phyloP scores from a whole-genome alignment of 2,113 vertebrate species.

The Ellobius talpinus region DNA sequence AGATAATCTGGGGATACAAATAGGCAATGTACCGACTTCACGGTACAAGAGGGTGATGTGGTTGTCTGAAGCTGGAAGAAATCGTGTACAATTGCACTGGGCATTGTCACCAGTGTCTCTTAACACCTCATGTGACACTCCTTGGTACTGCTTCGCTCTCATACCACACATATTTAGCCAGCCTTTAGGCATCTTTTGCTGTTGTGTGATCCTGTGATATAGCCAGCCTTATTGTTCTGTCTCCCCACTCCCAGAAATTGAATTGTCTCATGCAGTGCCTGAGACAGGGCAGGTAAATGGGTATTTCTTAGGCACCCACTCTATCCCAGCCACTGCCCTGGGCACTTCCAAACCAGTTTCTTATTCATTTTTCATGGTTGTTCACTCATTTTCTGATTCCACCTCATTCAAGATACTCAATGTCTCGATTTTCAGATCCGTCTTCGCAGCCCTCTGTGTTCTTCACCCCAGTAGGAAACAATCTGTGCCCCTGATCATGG shows the following conservation, averaged over 20 bases:
- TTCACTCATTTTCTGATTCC: neutral
- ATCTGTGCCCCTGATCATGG: neutral
- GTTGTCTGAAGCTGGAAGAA: neutral
- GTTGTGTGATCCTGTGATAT: too few species aligned
- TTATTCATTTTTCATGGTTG: neutral
- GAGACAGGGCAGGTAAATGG: neutral
- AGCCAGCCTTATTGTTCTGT: neutral
- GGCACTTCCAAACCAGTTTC: neutral
- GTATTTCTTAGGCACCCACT: neutral
- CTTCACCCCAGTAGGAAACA: neutral
- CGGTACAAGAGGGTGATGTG: neutral
- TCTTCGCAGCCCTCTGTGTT: neutral
- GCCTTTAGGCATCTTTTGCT: neutral
- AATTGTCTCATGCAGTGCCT: too few species aligned
- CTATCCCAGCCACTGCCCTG: neutral
- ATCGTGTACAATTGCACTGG: rapidly evolving
- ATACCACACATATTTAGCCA: neutral
- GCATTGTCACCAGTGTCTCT: neutral
- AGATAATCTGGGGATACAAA: neutral
- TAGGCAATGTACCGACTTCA: neutral
- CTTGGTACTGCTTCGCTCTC: neutral
- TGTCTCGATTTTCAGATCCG: neutral
- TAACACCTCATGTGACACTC: too few species aligned
- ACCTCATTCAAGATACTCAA: neutral
- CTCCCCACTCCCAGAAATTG: neutral